These are phyloP conservation scores for Syngnathoides biaculeatus DNA, from an alignment of 2,113 vertebrate species.

Conservation along the genomic window DNA sequence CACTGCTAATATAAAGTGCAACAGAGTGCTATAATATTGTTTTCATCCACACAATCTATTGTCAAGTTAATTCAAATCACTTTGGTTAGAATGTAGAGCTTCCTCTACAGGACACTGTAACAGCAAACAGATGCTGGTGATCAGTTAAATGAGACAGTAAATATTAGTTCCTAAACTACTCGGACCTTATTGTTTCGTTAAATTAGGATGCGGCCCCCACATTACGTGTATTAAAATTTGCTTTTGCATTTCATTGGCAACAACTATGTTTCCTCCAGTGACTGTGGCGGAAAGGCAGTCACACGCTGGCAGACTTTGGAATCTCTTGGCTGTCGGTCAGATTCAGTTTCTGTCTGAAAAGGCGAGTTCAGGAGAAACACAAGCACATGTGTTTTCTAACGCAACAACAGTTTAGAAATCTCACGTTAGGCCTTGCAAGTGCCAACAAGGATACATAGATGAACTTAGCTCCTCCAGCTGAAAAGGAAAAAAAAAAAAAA, in stretches of 20 bases:
- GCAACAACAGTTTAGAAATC: neutral
- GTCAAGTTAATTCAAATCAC: constrained; percentile 6
- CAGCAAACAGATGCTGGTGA: neutral
- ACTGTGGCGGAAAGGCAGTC: constrained; percentile 34
- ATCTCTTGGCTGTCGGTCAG: constrained; percentile 90
- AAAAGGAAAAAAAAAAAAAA: constrained; percentile 70
- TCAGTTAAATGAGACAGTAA: neutral
- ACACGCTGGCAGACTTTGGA: constrained; percentile 79
- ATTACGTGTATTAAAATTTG: neutral
- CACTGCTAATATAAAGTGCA: constrained; percentile 30
- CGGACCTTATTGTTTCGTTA: neutral
- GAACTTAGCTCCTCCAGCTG: constrained; percentile 98
- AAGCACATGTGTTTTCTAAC: neutral
- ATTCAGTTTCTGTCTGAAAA: constrained; percentile 89
- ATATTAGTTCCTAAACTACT: neutral
- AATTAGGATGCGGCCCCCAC: neutral
- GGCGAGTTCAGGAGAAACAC: neutral
- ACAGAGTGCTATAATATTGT: neutral
- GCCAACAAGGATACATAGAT: constrained; percentile 94
- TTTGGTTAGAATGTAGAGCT: neutral
- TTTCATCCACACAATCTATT: neutral
- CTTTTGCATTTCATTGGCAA: neutral
- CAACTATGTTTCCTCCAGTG: neutral
- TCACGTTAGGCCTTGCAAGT: neutral
- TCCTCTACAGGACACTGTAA: neutral